These are phyloP conservation scores for Jaculus jaculus DNA, from an alignment of 2,113 vertebrate genomes.

Conservation along the genomic window DNA sequence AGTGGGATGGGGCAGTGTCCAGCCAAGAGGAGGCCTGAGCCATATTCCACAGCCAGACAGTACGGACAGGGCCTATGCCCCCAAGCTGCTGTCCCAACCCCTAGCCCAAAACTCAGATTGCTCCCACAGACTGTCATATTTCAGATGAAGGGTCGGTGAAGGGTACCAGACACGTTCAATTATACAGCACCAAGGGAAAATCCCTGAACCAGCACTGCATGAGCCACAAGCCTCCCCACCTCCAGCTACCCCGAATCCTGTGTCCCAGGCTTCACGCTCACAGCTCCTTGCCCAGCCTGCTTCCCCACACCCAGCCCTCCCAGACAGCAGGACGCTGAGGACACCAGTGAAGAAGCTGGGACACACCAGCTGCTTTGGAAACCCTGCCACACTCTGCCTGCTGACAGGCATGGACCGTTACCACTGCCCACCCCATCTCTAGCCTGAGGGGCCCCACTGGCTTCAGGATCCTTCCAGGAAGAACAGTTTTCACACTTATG, in stretches of 20 bases:
- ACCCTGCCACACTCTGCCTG: neutral
- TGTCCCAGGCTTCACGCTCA: rapidly evolving
- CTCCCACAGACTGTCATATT: rapidly evolving
- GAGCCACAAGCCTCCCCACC: no score
- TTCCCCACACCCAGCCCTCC: rapidly evolving
- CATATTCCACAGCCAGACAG: neutral
- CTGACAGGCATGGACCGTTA: neutral
- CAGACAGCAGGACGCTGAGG: neutral
- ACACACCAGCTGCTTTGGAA: neutral
- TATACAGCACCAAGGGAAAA: rapidly evolving
- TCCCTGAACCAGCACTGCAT: no score
- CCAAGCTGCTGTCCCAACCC: neutral
- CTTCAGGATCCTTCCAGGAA: neutral
- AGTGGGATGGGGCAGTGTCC: rapidly evolving
- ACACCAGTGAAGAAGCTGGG: neutral
- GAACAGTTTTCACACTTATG: rapidly evolving
- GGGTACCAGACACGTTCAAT: neutral
- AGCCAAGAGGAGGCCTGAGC: rapidly evolving
- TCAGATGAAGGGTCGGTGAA: no score
- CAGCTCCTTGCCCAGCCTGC: neutral
- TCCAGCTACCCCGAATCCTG: neutral
- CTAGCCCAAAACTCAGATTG: neutral
- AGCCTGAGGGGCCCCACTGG: neutral
- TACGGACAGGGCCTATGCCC: rapidly evolving
- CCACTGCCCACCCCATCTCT: neutral